These are phyloP conservation scores for Chelonus insularis DNA, from an alignment of 1,140 invertebrate genomes.

Conservation along the genomic window DNA sequence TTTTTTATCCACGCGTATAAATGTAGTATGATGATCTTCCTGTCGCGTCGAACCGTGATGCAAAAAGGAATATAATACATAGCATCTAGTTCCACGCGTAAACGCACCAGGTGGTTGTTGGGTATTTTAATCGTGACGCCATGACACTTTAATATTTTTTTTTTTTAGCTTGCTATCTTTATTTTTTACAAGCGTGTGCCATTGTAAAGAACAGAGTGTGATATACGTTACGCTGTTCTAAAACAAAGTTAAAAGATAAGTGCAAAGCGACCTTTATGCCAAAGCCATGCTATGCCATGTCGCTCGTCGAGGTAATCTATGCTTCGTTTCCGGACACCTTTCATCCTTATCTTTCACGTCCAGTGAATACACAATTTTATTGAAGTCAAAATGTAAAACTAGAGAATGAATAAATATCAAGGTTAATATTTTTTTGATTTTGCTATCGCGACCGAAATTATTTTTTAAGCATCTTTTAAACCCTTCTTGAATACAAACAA, in stretches of 20 bases:
- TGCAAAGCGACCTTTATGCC: slow-evolving; percentile 8
- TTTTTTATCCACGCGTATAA: slow-evolving; percentile 23
- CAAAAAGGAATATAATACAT: slow-evolving; percentile 16
- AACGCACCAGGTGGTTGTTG: slow-evolving; percentile 19
- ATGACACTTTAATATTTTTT: slow-evolving; percentile 7
- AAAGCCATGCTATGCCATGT: background rate
- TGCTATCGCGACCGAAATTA: background rate
- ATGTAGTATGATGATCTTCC: background rate
- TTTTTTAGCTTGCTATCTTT: background rate
- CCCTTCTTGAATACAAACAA: no score
- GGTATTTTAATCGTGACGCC: slow-evolving; percentile 9
- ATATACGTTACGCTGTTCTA: slow-evolving; percentile 1
- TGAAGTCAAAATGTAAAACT: slow-evolving; percentile 22
- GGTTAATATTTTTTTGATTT: background rate
- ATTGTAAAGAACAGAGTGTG: background rate
- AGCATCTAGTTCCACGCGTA: background rate
- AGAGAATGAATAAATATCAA: background rate
- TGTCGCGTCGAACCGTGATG: slow-evolving; percentile 12
- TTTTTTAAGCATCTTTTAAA: background rate
- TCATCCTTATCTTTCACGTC: slow-evolving; percentile 32
- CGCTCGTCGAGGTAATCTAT: slow-evolving; percentile 24
- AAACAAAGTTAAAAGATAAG: slow-evolving; percentile 20
- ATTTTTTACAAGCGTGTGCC: slow-evolving; percentile 3
- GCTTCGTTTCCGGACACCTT: slow-evolving; percentile 32
- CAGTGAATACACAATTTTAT: slow-evolving; percentile 31